Evolutionary conservation across 2,797 vertebrate species (phyloP), one percentile per base, ranked within the genome.

Genomic region (Cyclopterus lumpus): DNA sequence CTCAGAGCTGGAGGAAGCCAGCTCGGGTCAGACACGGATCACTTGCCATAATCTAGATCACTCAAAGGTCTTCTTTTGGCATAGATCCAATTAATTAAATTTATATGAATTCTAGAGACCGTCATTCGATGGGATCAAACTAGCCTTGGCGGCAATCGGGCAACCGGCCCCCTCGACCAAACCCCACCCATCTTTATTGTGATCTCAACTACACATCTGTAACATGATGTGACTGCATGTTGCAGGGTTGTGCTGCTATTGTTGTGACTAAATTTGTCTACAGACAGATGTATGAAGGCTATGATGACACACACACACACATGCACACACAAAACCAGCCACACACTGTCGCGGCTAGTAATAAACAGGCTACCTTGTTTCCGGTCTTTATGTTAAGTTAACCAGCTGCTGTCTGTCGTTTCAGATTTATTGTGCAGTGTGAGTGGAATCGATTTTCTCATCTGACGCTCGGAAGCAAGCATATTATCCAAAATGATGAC

Each of bases 21-120:
- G 63, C 18, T 72, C 55, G 40, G 71, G 76, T 85, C 67, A 72
- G 54, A 71, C 60, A 51, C 2, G 24, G 32, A 62, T 86, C 74
- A 73, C 32, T 63, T 66, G 22, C 34, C 51, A 10, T 26, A 14
- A 62, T 61, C 24, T 2, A 4, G 15, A 48, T 55, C 24, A 38
- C 18, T 70, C 51, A 53, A 54, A 26, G 20, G 42, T 22, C 9
- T 34, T 4, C 28, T 62, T 62, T 40, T 38, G 16, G 49, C 53
- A 32, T 6, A 49, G 64, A 75, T 57, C 18, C 12, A 66, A 57
- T 64, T n/a, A 8, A 64, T 72, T 28, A 54, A 26, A n/a, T 12
- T 22, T 49, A 22, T 49, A 51, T 51, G n/a, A n/a, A 48, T n/a
- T n/a, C 20, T 10, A 18, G 42, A 20, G 20, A 15, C 46, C 8